These are phyloP conservation scores for Aldabrachelys gigantea DNA, from an alignment of 2,113 vertebrate genomes.

Conservation along the genomic window DNA sequence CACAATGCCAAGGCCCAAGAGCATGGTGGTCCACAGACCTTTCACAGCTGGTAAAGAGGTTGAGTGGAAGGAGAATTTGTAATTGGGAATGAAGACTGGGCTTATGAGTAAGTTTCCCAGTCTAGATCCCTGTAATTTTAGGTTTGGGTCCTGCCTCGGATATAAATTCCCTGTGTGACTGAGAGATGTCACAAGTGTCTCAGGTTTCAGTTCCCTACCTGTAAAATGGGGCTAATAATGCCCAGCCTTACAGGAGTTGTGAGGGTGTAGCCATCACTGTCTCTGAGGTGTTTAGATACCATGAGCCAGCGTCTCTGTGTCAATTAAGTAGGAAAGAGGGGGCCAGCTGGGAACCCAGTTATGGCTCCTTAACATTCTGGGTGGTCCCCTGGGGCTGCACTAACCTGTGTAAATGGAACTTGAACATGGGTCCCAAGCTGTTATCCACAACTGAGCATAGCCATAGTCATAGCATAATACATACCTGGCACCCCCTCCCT, in stretches of 20 bases:
- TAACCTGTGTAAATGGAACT: not conserved
- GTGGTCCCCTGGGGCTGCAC: not conserved
- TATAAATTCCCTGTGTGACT: rapidly evolving
- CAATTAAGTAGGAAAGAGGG: not conserved
- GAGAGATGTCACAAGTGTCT: not conserved
- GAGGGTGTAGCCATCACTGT: rapidly evolving
- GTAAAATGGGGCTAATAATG: not conserved
- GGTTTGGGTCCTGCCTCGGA: not conserved
- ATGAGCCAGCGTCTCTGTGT: not conserved
- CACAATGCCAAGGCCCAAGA: not conserved
- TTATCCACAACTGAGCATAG: not conserved
- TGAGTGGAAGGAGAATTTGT: not conserved
- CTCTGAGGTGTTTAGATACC: not conserved
- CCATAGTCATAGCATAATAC: not conserved
- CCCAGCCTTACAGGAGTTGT: not conserved
- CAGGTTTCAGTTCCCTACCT: not conserved
- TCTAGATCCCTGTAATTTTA: not conserved
- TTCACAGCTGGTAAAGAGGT: not conserved
- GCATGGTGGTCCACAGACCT: not conserved
- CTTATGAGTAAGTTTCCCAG: too few relatives aligned
- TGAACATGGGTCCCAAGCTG: not conserved
- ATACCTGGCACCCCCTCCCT: not conserved
- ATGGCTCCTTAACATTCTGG: not conserved
- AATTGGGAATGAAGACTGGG: not conserved
- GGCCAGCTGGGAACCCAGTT: not conserved